Conservation (phyloP, 2,113 vertebrate genomes). For the Oryzias curvinotus region DNA sequence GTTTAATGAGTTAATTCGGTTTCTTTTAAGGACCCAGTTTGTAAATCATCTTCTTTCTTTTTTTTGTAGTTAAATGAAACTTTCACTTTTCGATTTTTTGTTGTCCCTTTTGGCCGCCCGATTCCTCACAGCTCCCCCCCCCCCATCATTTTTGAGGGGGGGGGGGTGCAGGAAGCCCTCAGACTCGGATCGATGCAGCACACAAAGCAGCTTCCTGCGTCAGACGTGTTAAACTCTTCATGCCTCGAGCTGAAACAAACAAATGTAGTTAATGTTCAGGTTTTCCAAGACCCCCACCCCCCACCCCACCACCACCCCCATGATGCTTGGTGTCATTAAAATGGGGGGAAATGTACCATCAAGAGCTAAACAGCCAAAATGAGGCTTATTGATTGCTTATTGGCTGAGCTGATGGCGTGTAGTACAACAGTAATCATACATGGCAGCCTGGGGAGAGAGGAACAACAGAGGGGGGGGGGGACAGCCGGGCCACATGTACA, state of each 20-base stretch:
- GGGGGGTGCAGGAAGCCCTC: too few species aligned
- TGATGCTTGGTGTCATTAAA: slow-evolving; percentile 8
- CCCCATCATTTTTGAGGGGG: too few species aligned
- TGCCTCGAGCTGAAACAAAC: not conserved
- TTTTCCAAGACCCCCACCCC: not conserved
- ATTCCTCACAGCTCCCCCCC: too few species aligned
- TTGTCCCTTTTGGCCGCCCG: too few species aligned
- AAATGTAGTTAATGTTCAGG: slow-evolving; percentile 25
- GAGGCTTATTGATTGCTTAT: slow-evolving; percentile 43
- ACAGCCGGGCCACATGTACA: slow-evolving; percentile 47
- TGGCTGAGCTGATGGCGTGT: slow-evolving; percentile 15
- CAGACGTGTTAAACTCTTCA: too few species aligned
- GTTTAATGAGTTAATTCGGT: too few species aligned
- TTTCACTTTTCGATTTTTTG: too few species aligned
- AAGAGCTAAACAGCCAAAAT: slow-evolving; percentile 28
- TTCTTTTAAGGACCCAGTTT: too few species aligned
- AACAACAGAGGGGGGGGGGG: slow-evolving; percentile 7
- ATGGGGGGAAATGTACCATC: slow-evolving; percentile 26
- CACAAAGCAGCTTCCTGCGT: too few species aligned
- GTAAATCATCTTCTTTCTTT: too few species aligned
- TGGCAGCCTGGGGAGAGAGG: slow-evolving; percentile 7
- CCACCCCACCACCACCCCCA: not conserved
- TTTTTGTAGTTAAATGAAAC: too few species aligned
- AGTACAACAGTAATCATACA: slow-evolving; percentile 19
- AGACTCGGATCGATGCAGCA: too few species aligned